Percentiles rank a stretch among this genome's conserved stretches.
phyloP scores from a whole-genome alignment of 2,113 vertebrate species.

The Syngnathus typhle region DNA sequence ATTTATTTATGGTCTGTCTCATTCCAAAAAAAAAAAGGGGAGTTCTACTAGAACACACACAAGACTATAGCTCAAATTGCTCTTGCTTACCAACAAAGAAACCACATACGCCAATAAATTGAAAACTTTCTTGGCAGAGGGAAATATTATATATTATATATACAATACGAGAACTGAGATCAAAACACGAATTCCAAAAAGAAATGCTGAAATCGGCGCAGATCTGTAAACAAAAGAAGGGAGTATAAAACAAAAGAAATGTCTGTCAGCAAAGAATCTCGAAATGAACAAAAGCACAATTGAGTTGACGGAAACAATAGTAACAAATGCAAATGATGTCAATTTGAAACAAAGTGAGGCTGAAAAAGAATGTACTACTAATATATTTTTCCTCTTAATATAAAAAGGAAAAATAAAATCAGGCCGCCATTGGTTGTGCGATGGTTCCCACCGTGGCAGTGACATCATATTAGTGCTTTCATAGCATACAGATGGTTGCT shows the following conservation, averaged over 20 bases:
- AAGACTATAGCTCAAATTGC: too few species aligned
- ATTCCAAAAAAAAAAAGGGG: not conserved
- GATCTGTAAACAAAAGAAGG: not conserved
- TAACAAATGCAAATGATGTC: not conserved
- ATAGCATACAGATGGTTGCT: not conserved
- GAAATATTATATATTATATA: not conserved
- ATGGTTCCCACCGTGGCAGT: not conserved
- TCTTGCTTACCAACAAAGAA: not conserved
- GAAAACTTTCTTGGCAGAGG: not conserved
- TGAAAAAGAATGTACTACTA: not conserved
- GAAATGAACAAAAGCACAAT: not conserved
- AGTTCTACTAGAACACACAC: not conserved
- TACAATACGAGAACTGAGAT: not conserved
- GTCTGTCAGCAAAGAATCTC: not conserved
- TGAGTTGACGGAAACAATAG: not conserved
- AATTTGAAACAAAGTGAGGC: not conserved
- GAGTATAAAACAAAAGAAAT: not conserved
- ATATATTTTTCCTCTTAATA: too few species aligned
- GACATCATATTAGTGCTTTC: not conserved
- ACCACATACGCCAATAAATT: not conserved
- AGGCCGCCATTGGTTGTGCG: too few species aligned
- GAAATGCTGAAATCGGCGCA: not conserved
- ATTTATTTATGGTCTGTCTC: not conserved
- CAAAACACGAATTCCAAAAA: not conserved
- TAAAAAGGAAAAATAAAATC: too few species aligned